A percentile compares a stretch with the other conserved stretches of the same genome.
Evolutionary conservation across 2,113 vertebrate genomes (phyloP).

Genomic region (Rallus limicola): DNA sequence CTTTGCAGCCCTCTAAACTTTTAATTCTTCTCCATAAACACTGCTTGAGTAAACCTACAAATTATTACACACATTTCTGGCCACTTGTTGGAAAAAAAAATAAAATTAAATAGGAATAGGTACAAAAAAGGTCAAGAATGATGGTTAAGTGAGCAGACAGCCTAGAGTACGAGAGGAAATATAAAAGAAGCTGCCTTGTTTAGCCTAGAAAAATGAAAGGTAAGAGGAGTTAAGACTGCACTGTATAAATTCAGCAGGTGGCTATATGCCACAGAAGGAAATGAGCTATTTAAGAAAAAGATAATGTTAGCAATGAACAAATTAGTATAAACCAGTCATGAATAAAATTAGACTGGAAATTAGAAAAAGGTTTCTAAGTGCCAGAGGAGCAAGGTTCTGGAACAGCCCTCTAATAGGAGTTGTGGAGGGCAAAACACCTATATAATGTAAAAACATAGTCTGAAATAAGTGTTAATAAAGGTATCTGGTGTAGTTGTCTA

Average conservation of each 20-base stretch:
- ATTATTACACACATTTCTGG: background rate
- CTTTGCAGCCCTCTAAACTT: background rate
- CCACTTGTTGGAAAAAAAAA: background rate
- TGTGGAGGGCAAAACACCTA: background rate
- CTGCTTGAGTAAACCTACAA: background rate
- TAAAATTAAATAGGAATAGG: background rate
- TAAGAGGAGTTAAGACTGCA: background rate
- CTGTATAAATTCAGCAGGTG: slow-evolving; percentile 7
- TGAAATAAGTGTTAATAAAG: background rate
- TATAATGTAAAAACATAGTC: background rate
- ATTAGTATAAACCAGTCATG: slow-evolving; percentile 51
- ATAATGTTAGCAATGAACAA: slow-evolving; percentile 31
- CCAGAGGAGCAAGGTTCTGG: slow-evolving; percentile 27
- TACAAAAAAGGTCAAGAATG: background rate
- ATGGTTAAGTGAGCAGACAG: background rate
- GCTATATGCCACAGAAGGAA: background rate
- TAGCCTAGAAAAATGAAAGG: slow-evolving; percentile 18
- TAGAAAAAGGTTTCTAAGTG: slow-evolving; percentile 30
- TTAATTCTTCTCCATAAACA: background rate
- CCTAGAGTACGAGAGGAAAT: background rate
- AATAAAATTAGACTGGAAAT: slow-evolving; percentile 58
- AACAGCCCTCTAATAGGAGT: slow-evolving; percentile 19
- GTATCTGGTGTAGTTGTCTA: background rate
- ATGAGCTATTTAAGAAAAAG: slow-evolving; percentile 50
- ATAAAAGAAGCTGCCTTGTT: background rate